Base-by-base conservation (phyloP, 2,888 invertebrate genomes). In the Lithophane ornitopus region DNA sequence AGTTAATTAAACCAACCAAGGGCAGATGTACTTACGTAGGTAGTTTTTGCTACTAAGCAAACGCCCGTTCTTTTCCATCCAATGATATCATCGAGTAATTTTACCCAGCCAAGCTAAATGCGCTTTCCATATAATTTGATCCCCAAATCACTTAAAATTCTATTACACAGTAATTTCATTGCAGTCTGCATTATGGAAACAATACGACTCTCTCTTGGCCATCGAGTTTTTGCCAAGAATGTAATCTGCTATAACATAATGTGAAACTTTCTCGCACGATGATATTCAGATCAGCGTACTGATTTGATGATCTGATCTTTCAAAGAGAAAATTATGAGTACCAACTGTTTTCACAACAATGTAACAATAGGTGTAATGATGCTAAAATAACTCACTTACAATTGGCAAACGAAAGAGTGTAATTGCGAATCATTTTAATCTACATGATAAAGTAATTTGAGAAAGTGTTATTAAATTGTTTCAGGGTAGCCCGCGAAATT, bases 221-320 rank as follows among this genome's bases (percentile, higher is more conserved):
- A 79, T 81, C 70, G 81, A 83, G 67, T 87, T 88, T 88, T 90
- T 82, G 77, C 84, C 56, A 85, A 84, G 82, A 88, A 87, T 84
- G 84, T 87, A 89, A 88, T 89, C 87, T 90, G 86, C 80, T 79
- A 80, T 77, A 84, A 84, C 86, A 90, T 88, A 87, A 91, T 91
- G 89, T 80, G 80, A 87, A 88, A 93, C 93, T 93, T 93, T 94
- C 93, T 91, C 89, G 90, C 85, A 86, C 86, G 81, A 85, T 89
- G 89, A 87, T 90, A 91, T 91, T 89, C 87, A 88, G 88, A 91
- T 91, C 89, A 88, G 66, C 85, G 62, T 14, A 81, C 84, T 84
- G 90, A 90, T 89, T 84, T 88, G 83, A 87, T 90, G 79, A 83
- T 87, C 72, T 78, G 80, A 84, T 87, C 71, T 84, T 80, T 70